Base-by-base conservation (phyloP, 2,113 vertebrate genomes). In the Anthoscopus minutus region DNA sequence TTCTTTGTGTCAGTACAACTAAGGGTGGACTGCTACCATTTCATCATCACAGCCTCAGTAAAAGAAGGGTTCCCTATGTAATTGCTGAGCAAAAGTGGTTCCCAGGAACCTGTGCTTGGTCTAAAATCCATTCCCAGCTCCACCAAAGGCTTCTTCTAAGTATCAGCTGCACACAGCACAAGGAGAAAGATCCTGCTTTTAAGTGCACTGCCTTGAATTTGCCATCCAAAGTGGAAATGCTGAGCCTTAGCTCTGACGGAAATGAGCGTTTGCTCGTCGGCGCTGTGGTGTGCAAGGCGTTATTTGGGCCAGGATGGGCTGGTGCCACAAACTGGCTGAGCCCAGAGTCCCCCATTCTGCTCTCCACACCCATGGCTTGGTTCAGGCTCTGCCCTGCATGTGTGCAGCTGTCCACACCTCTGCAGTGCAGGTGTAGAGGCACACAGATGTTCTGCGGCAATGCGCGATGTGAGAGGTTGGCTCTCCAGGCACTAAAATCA, bases 221-320 rank as follows among this genome's bases (percentile, higher is more conserved):
- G 7, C 57, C 40, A 56, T 21, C 23, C 44, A 4, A 58, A 78
- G 42, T 7, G 19, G 58, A 25, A 90, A n/a, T 7, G 8, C n/a
- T 5, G 15, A 76, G 53, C 47, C 20, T 87, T 10, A 28, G 31
- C 51, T 51, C 25, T 50, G 48, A 47, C 1, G 1, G n/a, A 61
- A 65, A 31, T 0, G 30, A 82, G 85, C n/a, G 3, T 40, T 67
- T 31, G 9, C 8, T 35, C 13, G 6, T 7, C 4, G 45, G 53
- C 2, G 12, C 4, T 8, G 5, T 3, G 19, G 16, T 6, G 69
- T 0, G 0, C 22, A 30, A 54, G 25, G 33, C 10, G 2, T 28
- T 54, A 5, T 8, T 57, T 61, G 66, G 48, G 45, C 47, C 14
- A 21, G 61, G 21, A 24, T 3, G 9, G 16, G 42, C 2, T 70